Base-by-base conservation (phyloP, 1,140 invertebrate species). In the Camponotus vicinus region DNA sequence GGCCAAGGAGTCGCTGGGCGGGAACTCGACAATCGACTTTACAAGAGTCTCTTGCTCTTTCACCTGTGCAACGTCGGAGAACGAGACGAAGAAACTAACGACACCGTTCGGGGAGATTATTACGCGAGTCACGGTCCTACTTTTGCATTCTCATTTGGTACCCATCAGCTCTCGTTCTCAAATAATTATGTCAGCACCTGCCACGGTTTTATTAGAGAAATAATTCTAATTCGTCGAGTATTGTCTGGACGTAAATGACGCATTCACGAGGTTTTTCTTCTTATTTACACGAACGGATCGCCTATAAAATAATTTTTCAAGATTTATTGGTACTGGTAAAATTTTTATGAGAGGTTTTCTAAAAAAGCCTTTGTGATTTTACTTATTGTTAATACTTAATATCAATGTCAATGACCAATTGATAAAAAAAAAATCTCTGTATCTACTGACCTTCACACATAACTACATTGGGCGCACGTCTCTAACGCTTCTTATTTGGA, bases 11-110 rank as follows among this genome's bases (percentile, higher is more conserved):
- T 37, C 88, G 88, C 82, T 93, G 92, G 93, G 92, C 93, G 93
- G 92, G 91, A 92, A 92, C 88, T 87, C 90, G 86, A 89, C 90
- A 90, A 92, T 91, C 91, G 90, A 92, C 93, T 92, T 92, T 92
- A 92, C 88, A 91, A 8, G 27, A 42, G 61, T 88, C 86, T 83
- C 78, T 88, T 86, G 87, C 84, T 89, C 87, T 77, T 89, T 89
- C 88, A 86, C 64, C 78, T 78, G 77, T 88, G 55, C 42, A 55
- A 42, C 57, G 45, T n/a, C 64, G 34, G 59, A 61, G 59, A 78
- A 73, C 84, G 45, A 42, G 75, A 84, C 64, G 57, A 69, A 61
- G 76, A 86, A 89, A 89, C 87, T 76, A 67, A 89, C 79, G 63
- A 57, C 69, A 18, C 55, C 27, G 57, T 77, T 64, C 40, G 27